A percentile compares a stretch with the other conserved stretches of the same genome.
Evolutionary conservation across 2,888 invertebrate genomes (phyloP).

Genomic region (Agrochola macilenta): DNA sequence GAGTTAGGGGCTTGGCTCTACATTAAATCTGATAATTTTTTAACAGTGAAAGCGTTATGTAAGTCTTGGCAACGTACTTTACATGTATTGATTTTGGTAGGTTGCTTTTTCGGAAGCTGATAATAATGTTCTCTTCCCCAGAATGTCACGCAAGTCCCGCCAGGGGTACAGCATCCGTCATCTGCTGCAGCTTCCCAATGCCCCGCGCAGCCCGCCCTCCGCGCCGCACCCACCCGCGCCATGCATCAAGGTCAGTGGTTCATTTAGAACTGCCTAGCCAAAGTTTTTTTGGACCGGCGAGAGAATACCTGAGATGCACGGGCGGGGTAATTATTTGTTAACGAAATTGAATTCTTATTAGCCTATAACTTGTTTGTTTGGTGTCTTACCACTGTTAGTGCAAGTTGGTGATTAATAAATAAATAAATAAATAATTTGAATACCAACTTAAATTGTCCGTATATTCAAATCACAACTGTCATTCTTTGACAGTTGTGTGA

Average conservation of each 20-base stretch:
- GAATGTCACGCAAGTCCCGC: constrained; percentile 88
- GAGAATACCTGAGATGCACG: neutral
- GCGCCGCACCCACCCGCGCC: constrained; percentile 80
- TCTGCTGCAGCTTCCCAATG: constrained; percentile 86
- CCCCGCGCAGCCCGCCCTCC: constrained; percentile 82
- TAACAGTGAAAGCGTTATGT: neutral
- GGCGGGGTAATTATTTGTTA: too few species aligned
- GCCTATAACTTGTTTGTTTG: too few species aligned
- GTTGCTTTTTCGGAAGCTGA: neutral
- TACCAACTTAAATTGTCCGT: neutral
- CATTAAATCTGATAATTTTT: neutral
- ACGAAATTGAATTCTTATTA: too few species aligned
- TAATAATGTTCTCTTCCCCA: constrained; percentile 64
- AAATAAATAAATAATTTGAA: too few species aligned
- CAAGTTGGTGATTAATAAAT: too few species aligned
- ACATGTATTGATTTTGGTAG: neutral
- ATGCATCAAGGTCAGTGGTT: constrained; percentile 82
- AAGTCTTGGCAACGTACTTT: neutral
- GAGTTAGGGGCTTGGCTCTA: neutral
- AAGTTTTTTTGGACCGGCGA: constrained; percentile 14
- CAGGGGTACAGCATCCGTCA: constrained; percentile 89
- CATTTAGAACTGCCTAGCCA: neutral
- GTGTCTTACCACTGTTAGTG: too few species aligned
- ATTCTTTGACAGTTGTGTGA: too few species aligned
- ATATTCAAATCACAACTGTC: neutral